These are phyloP conservation scores for Archegozetes longisetosus DNA, from an alignment of 1,140 invertebrate genomes.

Conservation along the genomic window DNA sequence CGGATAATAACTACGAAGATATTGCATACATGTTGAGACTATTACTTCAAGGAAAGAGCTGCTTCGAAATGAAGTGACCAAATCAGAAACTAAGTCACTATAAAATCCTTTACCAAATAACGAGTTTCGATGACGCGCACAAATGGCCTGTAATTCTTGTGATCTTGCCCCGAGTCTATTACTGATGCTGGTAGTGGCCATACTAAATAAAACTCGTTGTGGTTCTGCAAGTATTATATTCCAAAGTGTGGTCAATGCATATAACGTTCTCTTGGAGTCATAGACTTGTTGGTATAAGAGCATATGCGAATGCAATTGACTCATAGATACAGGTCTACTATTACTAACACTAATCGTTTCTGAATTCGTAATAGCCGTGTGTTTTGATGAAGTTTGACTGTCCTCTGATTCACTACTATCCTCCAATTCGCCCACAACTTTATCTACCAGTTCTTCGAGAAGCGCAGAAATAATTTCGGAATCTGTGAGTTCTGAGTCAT, in stretches of 20 bases:
- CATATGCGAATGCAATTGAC: constrained; percentile 65
- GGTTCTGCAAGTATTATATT: constrained; percentile 55
- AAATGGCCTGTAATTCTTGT: constrained; percentile 41
- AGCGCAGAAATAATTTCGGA: constrained; percentile 7
- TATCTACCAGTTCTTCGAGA: constrained; percentile 7
- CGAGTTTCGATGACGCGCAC: constrained; percentile 61
- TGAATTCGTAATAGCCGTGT: constrained; percentile 8
- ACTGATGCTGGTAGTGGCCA: constrained; percentile 47
- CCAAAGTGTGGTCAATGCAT: constrained; percentile 55
- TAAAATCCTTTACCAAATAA: constrained; percentile 60
- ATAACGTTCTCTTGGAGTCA: constrained; percentile 55
- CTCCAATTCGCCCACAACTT: background rate
- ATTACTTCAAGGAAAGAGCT: constrained; percentile 70
- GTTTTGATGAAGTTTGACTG: background rate
- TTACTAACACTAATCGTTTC: background rate
- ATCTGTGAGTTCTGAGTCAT: background rate
- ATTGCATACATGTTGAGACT: constrained; percentile 59
- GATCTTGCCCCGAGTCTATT: constrained; percentile 29
- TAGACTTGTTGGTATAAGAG: constrained; percentile 63
- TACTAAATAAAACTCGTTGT: constrained; percentile 49
- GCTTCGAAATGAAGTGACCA: constrained; percentile 39
- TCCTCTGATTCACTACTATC: background rate
- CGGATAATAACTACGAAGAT: constrained; percentile 62
- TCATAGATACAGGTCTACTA: constrained; percentile 4
- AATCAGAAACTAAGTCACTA: constrained; percentile 41